phyloP scores from a whole-genome alignment of 2,797 vertebrate genomes.

The Chloroceryle amazona region DNA sequence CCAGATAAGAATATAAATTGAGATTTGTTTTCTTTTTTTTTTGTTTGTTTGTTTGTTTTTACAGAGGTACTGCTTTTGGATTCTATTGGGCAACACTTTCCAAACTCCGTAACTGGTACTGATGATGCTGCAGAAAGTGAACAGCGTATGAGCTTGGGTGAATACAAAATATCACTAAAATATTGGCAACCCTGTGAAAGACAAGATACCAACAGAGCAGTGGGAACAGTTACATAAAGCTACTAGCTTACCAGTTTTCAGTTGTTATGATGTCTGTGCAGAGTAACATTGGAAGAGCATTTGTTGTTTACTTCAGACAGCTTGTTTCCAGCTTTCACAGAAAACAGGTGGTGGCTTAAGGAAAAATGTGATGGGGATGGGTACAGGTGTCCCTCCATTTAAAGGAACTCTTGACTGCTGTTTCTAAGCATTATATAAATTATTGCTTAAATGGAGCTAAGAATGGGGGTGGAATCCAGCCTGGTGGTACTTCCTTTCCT shows the following conservation, averaged over 20 bases:
- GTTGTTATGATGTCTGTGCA: background rate
- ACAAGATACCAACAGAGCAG: background rate
- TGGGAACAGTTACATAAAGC: background rate
- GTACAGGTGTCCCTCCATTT: background rate
- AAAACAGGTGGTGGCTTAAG: background rate
- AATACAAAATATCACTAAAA: background rate
- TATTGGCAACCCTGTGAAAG: background rate
- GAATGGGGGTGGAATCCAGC: background rate
- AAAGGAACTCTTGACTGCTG: background rate
- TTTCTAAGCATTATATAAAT: background rate
- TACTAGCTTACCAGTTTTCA: background rate
- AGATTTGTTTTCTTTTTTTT: background rate
- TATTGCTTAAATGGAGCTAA: background rate
- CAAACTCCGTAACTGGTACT: background rate
- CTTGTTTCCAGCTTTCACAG: background rate
- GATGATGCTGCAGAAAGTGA: background rate
- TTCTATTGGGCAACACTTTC: background rate
- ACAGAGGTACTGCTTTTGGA: background rate
- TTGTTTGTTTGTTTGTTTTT: too few relatives aligned
- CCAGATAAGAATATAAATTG: background rate
- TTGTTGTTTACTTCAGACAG: background rate
- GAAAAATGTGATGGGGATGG: background rate
- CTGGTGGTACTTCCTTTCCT: background rate
- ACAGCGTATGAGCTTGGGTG: background rate
- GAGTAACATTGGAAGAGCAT: background rate